Evolutionary conservation across 2,113 vertebrate genomes (phyloP).

Genomic region (Sclerurus mexicanus): DNA sequence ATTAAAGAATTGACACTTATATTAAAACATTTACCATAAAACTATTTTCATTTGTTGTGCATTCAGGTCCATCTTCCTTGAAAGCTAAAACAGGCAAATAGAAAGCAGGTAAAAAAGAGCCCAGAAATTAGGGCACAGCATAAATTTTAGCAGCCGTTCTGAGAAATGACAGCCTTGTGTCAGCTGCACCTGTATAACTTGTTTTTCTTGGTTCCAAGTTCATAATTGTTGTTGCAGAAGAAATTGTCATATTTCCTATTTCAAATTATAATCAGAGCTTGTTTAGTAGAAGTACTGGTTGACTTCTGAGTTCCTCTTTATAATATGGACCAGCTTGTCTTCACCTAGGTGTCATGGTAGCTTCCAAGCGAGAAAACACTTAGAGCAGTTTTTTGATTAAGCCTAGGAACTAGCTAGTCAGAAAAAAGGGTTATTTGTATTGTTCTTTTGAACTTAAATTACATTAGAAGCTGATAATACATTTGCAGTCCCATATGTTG

Average conservation of each 20-base stretch:
- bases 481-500: not conserved
- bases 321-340: not conserved
- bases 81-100: not conserved
- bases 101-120: not conserved
- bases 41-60: not conserved
- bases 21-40: not conserved
- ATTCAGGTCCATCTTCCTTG: not conserved
- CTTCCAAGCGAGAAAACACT: not conserved
- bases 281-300: not conserved
- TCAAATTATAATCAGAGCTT: not conserved
- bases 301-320: not conserved
- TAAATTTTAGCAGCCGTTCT: not conserved
- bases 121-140: not conserved
- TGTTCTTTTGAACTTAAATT: not conserved
- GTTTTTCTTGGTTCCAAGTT: not conserved
- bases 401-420: not conserved
- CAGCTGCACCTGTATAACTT: not conserved
- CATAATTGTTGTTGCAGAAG: not conserved
- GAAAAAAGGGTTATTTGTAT: not conserved
- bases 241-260: not conserved
- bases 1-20: not conserved
- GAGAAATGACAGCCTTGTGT: not conserved
- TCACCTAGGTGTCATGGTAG: not conserved
- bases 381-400: fast-evolving
- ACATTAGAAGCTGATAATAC: not conserved